Conservation (phyloP, 1,140 invertebrate species). For the Brachionus rubens region DNA sequence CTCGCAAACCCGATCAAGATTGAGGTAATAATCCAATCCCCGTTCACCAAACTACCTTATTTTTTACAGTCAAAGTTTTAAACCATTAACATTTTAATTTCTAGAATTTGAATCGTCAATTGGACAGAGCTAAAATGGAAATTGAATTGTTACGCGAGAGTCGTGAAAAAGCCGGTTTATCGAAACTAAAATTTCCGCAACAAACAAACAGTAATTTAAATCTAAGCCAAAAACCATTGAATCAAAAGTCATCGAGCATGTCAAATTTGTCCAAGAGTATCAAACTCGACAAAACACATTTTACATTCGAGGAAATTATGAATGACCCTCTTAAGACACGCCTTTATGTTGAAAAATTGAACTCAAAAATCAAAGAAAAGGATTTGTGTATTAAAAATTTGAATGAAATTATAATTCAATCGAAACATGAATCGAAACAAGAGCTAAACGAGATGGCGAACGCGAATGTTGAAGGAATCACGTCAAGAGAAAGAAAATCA, state of each 20-base stretch:
- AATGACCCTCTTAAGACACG: slow-evolving; percentile 31
- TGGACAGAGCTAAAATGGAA: slow-evolving; percentile 21
- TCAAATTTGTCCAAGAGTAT: slow-evolving; percentile 53
- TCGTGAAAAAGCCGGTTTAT: slow-evolving; percentile 56
- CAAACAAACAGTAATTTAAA: neutral
- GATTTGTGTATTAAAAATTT: slow-evolving; percentile 25
- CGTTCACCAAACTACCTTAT: neutral
- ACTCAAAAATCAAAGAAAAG: slow-evolving; percentile 39
- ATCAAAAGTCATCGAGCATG: slow-evolving; percentile 53
- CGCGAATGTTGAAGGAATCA: neutral
- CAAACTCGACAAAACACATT: slow-evolving; percentile 53
- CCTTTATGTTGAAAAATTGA: slow-evolving; percentile 38
- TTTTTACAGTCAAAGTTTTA: no score
- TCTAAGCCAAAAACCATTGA: slow-evolving; percentile 48
- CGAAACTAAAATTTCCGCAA: slow-evolving; percentile 9
- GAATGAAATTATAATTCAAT: slow-evolving; percentile 25
- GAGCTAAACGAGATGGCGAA: neutral
- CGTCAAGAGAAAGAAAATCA: neutral
- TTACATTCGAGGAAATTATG: slow-evolving; percentile 24
- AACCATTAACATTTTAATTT: neutral
- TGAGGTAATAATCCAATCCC: no score
- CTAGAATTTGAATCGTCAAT: slow-evolving; percentile 38
- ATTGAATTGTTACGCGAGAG: slow-evolving; percentile 48
- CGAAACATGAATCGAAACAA: slow-evolving; percentile 6
- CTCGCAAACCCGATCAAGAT: no score